phyloP scores from a whole-genome alignment of 2,113 vertebrate genomes.

The Mesoclemmys tuberculata region DNA sequence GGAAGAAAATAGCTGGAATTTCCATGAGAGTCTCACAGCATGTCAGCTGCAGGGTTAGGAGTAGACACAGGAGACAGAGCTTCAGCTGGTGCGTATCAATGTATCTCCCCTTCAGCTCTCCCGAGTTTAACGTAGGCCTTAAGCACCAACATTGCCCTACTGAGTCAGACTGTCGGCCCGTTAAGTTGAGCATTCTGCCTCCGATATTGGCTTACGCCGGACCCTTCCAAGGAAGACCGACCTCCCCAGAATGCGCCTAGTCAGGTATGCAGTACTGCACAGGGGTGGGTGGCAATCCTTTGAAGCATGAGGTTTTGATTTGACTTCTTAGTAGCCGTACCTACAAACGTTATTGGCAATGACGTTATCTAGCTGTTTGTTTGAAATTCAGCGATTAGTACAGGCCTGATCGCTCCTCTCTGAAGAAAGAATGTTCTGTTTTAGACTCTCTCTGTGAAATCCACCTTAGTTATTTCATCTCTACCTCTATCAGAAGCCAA shows the following conservation, averaged over 20 bases:
- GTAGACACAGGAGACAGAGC: background rate
- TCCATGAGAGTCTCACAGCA: background rate
- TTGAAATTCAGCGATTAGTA: background rate
- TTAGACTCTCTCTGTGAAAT: accelerated
- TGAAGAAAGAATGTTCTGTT: background rate
- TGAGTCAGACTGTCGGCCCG: background rate
- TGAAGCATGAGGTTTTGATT: background rate
- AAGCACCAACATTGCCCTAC: background rate
- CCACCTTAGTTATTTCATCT: background rate
- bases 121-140: background rate
- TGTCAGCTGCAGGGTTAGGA: background rate
- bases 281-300: background rate
- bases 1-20: background rate
- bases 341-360: constrained; percentile 28
- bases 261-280: background rate
- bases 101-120: background rate
- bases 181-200: background rate
- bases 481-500: background rate
- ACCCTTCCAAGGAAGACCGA: background rate
- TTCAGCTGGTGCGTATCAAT: background rate
- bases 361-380: background rate
- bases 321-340: background rate
- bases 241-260: background rate
- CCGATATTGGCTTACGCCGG: background rate
- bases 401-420: accelerated